Evolutionary conservation across 2,888 invertebrate species (phyloP), one percentile per base, ranked within the genome.

Genomic region (Boloria euphrosyne): DNA sequence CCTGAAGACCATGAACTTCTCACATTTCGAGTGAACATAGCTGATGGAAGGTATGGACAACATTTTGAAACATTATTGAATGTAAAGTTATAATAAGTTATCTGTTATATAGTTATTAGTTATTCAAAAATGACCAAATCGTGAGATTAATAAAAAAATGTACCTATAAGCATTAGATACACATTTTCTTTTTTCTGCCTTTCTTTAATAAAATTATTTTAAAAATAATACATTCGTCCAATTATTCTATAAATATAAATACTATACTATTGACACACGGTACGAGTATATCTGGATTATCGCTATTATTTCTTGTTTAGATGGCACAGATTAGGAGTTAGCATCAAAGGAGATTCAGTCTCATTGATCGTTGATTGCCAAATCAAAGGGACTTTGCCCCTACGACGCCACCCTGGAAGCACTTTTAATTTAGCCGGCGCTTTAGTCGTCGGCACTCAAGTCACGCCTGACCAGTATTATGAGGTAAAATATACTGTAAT

Each of bases 281-380:
- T 38, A 31, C 5, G 6, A 31, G 31, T 38, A 38, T 38, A 38
- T 38, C 31, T 10, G 7, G 31, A 10, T 38, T 38, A 38, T 10
- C 10, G 10, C 31, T n/a, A 4, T 10, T n/a, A 7, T 47, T 69
- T 66, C 54, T 46, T 62, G 18, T 62, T 62, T 17, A 96, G 96
- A 69, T 98, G 97, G 97, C 97, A 97, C 84, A 94, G 97, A 51
- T 79, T 97, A 71, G 96, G 95, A 3, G 87, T 98, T 70, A 97
- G 97, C 77, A 93, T 97, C 55, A 97, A 97, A 85, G 96, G 97
- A 0, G 94, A 96, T 80, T 94, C 96, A 0, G 94, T 95, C 2
- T 96, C 96, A 0, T 82, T 97, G 63, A 93, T 97, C 55, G 90
- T 95, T 62, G 96, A 97, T 84, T 97, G 97, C 76, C 89, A 94